Conservation (phyloP, 2,113 vertebrate genomes). For the Erythrocercus mccallii region DNA sequence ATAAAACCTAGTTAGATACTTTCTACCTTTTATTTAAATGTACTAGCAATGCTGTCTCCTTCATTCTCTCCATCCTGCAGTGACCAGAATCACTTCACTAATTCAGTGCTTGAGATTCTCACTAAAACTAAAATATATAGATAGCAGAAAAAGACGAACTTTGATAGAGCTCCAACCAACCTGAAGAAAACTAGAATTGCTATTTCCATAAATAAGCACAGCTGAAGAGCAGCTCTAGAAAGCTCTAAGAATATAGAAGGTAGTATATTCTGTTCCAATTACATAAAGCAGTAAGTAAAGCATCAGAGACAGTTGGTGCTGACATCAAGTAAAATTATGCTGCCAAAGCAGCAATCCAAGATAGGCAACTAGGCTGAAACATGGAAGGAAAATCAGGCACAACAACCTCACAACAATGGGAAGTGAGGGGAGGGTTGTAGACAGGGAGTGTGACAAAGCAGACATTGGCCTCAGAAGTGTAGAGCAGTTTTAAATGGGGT, state of each 20-base stretch:
- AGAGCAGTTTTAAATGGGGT: neutral
- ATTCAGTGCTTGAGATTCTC: neutral
- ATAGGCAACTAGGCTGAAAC: neutral
- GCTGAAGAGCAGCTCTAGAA: neutral
- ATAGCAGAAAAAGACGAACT: neutral
- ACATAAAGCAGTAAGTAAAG: neutral
- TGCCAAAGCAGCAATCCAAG: neutral
- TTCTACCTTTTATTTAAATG: neutral
- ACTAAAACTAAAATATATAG: neutral
- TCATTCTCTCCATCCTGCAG: neutral
- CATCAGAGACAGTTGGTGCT: neutral
- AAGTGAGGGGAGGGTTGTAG: neutral
- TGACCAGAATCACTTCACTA: neutral
- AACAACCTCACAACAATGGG: neutral
- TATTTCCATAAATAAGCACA: neutral
- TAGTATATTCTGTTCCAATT: neutral
- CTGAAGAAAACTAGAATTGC: neutral
- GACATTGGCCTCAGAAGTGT: neutral
- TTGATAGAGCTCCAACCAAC: neutral
- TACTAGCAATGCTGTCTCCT: neutral
- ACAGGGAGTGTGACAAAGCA: neutral
- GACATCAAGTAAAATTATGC: neutral
- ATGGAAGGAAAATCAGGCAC: accelerated
- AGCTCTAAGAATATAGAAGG: neutral
- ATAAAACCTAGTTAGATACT: neutral